phyloP scores from a whole-genome alignment of 1,140 invertebrate genomes.

The Formica exsecta region DNA sequence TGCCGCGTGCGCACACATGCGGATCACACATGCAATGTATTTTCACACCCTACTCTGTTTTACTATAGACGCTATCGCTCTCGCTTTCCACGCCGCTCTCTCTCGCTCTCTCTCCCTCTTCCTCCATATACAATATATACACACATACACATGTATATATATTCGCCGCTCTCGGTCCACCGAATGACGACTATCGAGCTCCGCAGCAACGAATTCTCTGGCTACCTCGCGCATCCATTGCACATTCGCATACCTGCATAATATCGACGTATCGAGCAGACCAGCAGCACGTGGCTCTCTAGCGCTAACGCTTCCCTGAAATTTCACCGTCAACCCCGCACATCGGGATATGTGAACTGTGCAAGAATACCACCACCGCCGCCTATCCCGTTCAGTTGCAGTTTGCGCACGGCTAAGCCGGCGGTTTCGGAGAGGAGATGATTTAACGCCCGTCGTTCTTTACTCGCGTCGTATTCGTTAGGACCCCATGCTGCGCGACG shows the following conservation, averaged over 20 bases:
- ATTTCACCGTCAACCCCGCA: slow-evolving; percentile 47
- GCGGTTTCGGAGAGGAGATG: neutral
- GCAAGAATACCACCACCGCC: slow-evolving; percentile 28
- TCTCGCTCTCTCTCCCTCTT: neutral
- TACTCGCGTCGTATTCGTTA: slow-evolving; percentile 50
- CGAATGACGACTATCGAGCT: slow-evolving; percentile 34
- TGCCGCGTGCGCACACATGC: slow-evolving; percentile 3
- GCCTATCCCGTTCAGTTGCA: slow-evolving; percentile 40
- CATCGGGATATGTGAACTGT: slow-evolving; percentile 36
- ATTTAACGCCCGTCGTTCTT: slow-evolving; percentile 53
- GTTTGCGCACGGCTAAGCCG: slow-evolving; percentile 51
- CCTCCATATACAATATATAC: no score
- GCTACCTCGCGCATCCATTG: slow-evolving; percentile 15
- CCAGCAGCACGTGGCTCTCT: slow-evolving; percentile 12
- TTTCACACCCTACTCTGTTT: slow-evolving; percentile 53
- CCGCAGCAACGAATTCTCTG: slow-evolving; percentile 54
- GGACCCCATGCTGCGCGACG: neutral
- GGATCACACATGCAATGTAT: slow-evolving; percentile 29
- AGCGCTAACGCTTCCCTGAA: slow-evolving; percentile 41
- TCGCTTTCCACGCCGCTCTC: slow-evolving; percentile 24
- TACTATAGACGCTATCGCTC: neutral
- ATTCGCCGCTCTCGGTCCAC: neutral
- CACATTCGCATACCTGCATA: slow-evolving; percentile 42
- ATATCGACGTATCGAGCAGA: slow-evolving; percentile 62
- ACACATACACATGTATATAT: no score